Evolutionary conservation across 1,140 invertebrate species (phyloP), one percentile per base, ranked within the genome.

Genomic region (Brachionus calyciflorus): DNA sequence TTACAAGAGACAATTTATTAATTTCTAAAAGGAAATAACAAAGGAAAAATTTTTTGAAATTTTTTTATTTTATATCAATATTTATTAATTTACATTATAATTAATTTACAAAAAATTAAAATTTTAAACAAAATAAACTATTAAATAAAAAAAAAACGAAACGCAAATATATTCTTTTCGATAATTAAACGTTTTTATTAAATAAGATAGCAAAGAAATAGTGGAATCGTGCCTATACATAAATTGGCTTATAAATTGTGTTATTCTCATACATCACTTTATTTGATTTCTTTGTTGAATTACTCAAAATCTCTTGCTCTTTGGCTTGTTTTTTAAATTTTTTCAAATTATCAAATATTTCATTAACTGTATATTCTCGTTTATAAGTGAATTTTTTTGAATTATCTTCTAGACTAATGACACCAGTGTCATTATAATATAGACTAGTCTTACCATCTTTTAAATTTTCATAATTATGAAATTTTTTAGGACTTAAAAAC

Each of bases 321-420:
- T 65, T 65, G 1, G 60, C 60, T 65, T 65, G 60, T 44, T 65
- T 65, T 41, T 65, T 65, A 65, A 65, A 65, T 26, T 65, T 41
- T 65, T 65, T 65, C 7, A 65, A 65, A 65, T 65, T 65, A 44
- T 65, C 60, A 65, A 65, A 65, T 19, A 65, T 65, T 65, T 65
- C 60, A 24, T 65, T 65, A 19, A 65, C 60, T 24, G 60, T 65
- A 10, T 65, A 65, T 44, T 65, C 60, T 65, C 40, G 28, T 65
- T 65, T 41, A 10, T 24, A 65, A 24, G 19, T 24, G 10, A 3
- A 3, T 26, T 44, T 44, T 4, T 44, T 65, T 44, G 24, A 7
- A 4, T 41, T 65, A 9, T 26, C 40, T 65, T 24, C 4, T 0
- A 26, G 24, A 65, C 24, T 30, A 14, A 41, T 17, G 9, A 12